Conservation (phyloP, 2,888 invertebrate species). For the Pristionchus japonicus region DNA sequence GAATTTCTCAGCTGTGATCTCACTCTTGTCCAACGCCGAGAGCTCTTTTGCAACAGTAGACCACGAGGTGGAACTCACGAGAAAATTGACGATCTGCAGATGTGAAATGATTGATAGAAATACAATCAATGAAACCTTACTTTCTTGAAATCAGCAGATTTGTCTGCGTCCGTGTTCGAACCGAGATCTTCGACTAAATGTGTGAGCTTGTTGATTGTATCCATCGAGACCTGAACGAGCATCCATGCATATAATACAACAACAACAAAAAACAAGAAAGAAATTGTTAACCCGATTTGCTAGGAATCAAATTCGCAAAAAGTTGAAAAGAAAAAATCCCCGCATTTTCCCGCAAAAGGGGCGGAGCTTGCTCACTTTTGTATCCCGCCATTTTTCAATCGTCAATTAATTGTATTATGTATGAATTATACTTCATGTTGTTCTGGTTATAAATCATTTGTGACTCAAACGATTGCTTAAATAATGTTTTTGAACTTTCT, state of each 20-base stretch:
- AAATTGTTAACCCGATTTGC: neutral
- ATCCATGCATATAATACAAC: neutral
- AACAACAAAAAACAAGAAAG: neutral
- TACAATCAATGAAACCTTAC: neutral
- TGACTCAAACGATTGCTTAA: no score
- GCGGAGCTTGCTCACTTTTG: no score
- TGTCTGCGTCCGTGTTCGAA: neutral
- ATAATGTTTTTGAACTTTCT: no score
- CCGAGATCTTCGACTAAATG: neutral
- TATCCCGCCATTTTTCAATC: neutral
- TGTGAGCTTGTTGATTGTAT: neutral
- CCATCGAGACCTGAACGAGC: neutral
- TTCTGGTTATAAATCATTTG: no score
- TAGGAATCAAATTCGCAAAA: neutral
- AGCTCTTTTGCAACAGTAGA: neutral
- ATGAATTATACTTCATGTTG: neutral
- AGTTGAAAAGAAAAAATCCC: neutral
- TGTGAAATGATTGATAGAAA: neutral
- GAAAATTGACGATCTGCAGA: neutral
- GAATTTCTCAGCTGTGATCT: neutral
- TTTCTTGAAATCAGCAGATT: neutral
- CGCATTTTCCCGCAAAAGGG: no score
- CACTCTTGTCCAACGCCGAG: neutral
- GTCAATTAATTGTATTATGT: neutral
- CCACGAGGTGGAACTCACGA: neutral